These are phyloP conservation scores for Aleiodes sp. DNA, from an alignment of 1,140 invertebrate species.

Conservation along the genomic window DNA sequence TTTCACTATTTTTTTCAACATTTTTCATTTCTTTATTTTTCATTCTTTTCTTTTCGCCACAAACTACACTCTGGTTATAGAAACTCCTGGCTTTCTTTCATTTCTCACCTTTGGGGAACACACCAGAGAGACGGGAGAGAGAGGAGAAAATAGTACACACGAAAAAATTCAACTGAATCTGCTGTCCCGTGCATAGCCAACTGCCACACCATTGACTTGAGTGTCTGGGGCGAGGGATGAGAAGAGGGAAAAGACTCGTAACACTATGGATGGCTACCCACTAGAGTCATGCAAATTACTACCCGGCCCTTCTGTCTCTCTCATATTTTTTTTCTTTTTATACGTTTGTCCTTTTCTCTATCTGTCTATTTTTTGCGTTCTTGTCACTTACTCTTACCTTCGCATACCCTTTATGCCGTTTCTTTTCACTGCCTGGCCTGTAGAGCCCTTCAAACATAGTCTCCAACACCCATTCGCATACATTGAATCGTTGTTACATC, in stretches of 20 bases:
- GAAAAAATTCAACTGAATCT: background rate
- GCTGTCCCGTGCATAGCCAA: background rate
- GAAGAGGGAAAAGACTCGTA: background rate
- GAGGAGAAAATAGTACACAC: background rate
- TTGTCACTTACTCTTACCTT: background rate
- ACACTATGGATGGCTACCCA: background rate
- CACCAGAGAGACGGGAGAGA: too few relatives aligned
- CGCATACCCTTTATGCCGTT: background rate
- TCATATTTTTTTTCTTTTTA: background rate
- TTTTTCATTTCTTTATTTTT: background rate
- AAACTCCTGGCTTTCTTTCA: background rate
- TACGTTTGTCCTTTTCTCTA: background rate
- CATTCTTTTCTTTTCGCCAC: background rate
- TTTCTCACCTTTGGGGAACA: slow-evolving; percentile 5
- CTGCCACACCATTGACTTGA: background rate
- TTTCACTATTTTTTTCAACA: background rate
- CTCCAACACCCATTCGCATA: background rate
- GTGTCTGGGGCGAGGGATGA: background rate
- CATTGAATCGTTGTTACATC: background rate
- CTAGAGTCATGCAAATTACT: slow-evolving; percentile 36
- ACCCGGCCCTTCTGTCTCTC: slow-evolving; percentile 13
- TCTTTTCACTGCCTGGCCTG: background rate
- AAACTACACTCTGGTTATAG: background rate
- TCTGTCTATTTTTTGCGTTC: background rate
- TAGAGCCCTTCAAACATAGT: background rate